These are phyloP conservation scores for Colletes gigas DNA, from an alignment of 1,140 invertebrate species.

Conservation along the genomic window DNA sequence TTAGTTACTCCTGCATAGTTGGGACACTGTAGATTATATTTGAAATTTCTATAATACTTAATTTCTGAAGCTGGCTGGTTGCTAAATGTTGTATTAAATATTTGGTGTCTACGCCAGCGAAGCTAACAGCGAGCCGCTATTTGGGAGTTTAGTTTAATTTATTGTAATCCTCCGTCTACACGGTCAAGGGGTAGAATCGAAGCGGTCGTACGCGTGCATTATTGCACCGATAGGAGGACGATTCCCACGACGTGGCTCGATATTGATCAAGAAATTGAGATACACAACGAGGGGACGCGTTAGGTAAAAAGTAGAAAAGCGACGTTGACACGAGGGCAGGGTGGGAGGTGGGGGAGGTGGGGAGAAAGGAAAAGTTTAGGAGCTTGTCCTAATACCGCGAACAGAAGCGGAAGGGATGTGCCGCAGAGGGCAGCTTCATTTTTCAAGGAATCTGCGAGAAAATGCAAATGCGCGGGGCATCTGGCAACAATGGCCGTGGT, in stretches of 20 bases:
- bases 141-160: too few relatives aligned
- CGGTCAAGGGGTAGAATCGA: too few relatives aligned
- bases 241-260: conserved; percentile 7
- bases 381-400: conserved; percentile 62
- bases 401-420: conserved; percentile 33
- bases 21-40: too few relatives aligned
- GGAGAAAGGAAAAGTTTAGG: conserved; percentile 33
- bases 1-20: too few relatives aligned
- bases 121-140: too few relatives aligned
- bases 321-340: conserved; percentile 13
- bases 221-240: too few relatives aligned
- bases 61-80: too few relatives aligned
- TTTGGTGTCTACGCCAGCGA: too few relatives aligned
- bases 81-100: too few relatives aligned
- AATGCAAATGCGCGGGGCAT: conserved; percentile 81
- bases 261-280: conserved; percentile 47
- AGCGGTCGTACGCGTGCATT: too few relatives aligned
- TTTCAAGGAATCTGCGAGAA: conserved; percentile 76
- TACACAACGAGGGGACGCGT: background rate
- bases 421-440: conserved; percentile 66
- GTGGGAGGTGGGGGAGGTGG: background rate
- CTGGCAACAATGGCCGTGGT: conserved; percentile 82
- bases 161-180: too few relatives aligned
- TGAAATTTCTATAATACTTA: too few relatives aligned
- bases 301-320: conserved; percentile 22